phyloP scores from a whole-genome alignment of 2,113 vertebrate species.

The Colaptes auratus region DNA sequence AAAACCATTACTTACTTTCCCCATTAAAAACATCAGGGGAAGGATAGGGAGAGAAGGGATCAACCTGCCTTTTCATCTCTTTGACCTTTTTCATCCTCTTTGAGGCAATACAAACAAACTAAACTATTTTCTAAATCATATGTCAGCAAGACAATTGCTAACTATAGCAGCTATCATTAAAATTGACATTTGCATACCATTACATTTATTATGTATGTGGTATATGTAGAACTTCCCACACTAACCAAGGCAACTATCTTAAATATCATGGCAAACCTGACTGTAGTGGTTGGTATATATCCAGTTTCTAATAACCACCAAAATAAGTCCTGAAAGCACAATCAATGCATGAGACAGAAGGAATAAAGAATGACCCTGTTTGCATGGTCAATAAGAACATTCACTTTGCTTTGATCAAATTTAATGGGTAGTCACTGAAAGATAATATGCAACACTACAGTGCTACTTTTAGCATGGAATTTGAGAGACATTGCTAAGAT shows the following conservation, averaged over 20 bases:
- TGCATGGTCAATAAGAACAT: constrained; percentile 35
- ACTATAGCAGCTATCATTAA: not conserved
- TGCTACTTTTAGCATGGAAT: not conserved
- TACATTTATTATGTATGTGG: not conserved
- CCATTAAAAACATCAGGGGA: not conserved
- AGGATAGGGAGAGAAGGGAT: not conserved
- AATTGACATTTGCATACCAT: not conserved
- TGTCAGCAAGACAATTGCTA: not conserved
- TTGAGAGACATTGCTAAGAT: not conserved
- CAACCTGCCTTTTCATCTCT: not conserved
- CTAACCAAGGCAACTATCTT: not conserved
- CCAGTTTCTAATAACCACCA: not conserved
- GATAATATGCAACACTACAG: constrained; percentile 3
- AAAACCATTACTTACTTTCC: not conserved
- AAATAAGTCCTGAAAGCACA: not conserved
- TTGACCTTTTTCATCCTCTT: not conserved
- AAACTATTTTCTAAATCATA: not conserved
- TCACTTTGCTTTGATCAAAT: constrained; percentile 28
- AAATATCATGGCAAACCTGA: not conserved
- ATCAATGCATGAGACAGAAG: constrained; percentile 19
- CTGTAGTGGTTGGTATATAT: not conserved
- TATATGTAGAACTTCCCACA: not conserved
- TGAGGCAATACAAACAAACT: not conserved
- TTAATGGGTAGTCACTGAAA: constrained; percentile 37
- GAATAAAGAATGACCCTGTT: constrained; percentile 20